phyloP scores from a whole-genome alignment of 2,113 vertebrate genomes.

The Hippocampus comes region DNA sequence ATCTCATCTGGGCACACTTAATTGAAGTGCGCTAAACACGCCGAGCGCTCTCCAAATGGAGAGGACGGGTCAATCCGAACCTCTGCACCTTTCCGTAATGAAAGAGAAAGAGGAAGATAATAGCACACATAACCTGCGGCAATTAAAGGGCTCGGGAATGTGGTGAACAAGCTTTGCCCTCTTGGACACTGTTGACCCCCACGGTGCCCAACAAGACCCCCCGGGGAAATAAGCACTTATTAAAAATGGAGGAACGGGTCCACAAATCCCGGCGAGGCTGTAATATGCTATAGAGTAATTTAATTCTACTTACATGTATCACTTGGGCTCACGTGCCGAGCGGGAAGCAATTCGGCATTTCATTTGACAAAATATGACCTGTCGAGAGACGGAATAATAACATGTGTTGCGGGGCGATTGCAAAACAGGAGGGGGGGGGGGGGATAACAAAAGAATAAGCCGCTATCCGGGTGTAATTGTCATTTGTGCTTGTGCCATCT shows the following conservation, averaged over 20 bases:
- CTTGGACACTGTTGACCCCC: conserved; percentile 74
- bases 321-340: conserved; percentile 63
- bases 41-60: conserved; percentile 71
- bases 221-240: conserved; percentile 75
- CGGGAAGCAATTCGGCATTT: conserved; percentile 73
- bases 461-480: conserved; percentile 53
- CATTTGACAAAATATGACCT: conserved; percentile 75
- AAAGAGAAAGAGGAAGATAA: conserved; percentile 75
- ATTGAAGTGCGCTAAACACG: conserved; percentile 70
- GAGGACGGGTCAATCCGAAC: conserved; percentile 71
- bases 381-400: conserved; percentile 74
- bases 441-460: conserved; percentile 10
- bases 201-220: conserved; percentile 68
- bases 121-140: conserved; percentile 75
- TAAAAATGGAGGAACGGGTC: conserved; percentile 73
- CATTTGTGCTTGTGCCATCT: conserved; percentile 44
- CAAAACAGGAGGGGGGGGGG: conserved; percentile 13
- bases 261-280: conserved; percentile 68
- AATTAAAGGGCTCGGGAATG: conserved; percentile 74
- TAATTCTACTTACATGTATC: conserved; percentile 76
- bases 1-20: conserved; percentile 68
- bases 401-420: conserved; percentile 22
- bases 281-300: conserved; percentile 75
- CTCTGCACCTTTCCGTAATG: conserved; percentile 69
- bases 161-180: conserved; percentile 76